Evolutionary conservation across 2,797 vertebrate genomes (phyloP).

Genomic region (Bucorvus abyssinicus): DNA sequence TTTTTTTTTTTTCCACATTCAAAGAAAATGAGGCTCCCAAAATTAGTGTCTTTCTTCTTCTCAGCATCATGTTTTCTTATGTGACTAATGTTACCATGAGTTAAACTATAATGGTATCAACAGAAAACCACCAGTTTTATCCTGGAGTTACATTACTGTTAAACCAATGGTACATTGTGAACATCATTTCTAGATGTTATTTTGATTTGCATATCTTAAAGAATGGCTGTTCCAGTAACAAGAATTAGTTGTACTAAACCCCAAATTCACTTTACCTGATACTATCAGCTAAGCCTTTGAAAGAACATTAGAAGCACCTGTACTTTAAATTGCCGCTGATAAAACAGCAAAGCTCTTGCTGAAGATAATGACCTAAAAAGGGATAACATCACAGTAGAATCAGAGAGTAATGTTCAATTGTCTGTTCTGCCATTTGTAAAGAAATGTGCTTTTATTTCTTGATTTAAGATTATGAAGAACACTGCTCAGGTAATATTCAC

Average conservation of each 20-base stretch:
- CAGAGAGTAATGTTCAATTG: constrained; percentile 29
- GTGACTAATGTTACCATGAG: neutral
- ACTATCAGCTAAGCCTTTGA: constrained; percentile 43
- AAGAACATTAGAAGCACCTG: constrained; percentile 34
- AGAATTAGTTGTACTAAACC: constrained; percentile 4
- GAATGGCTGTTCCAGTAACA: neutral
- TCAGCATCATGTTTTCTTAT: neutral
- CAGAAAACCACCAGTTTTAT: neutral
- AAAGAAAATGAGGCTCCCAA: neutral
- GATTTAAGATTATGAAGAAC: constrained; percentile 55
- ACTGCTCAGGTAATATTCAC: neutral
- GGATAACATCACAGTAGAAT: constrained; percentile 52
- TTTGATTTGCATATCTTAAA: constrained; percentile 7
- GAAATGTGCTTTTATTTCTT: constrained; percentile 44
- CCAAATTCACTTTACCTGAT: constrained; percentile 28
- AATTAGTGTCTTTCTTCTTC: neutral
- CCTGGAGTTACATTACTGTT: neutral
- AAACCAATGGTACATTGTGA: neutral
- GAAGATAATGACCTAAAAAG: constrained; percentile 59
- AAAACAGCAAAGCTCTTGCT: constrained; percentile 48
- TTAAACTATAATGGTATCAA: neutral
- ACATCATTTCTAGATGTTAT: neutral
- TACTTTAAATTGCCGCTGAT: constrained; percentile 48
- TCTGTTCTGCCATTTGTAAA: constrained; percentile 36
- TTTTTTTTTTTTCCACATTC: neutral